Base-by-base conservation (phyloP, 2,797 vertebrate genomes). In the Falco biarmicus region DNA sequence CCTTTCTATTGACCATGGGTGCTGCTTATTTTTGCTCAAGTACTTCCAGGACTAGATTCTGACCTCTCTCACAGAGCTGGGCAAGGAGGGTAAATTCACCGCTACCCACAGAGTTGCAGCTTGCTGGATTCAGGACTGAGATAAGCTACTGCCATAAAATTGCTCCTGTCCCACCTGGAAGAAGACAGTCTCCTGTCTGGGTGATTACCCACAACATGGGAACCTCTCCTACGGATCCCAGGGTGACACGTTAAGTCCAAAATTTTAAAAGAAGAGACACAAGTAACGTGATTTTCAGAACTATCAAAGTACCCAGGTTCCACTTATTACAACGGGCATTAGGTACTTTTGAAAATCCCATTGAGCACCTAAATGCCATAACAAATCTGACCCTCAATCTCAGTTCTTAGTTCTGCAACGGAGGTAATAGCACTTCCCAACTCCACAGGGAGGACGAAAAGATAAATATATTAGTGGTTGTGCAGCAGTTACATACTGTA, bases 371-470 rank as follows among this genome's bases (percentile, higher is more conserved):
- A 94, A 96, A 93, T 79, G 79, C 89, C 77, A 64, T 88, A 91
- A 93, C 92, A 92, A 95, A 93, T 90, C 73, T 93, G 89, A 95
- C 91, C 90, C 92, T 88, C 93, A 93, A 88, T 93, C 82, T 96
- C 79, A 86, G 84, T 57, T 96, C 92, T 93, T 87, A 95, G 94
- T 73, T 92, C 95, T 89, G 86, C 92, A 91, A 95, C 61, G 84
- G 76, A 92, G 51, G 76, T 87, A 96, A 92, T 4, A 79, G 69
- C 84, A 47, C 90, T 93, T 89, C 51, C 65, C 50, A 61, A 21
- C 50, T 86, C 82, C 84, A 89, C 29, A 18, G 84, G 82, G 79
- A 93, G 82, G 47, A 78, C 15, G 34, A 69, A 37, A 86, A 86
- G 76, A 95, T 85, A 95, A 93, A 92, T 93, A 86, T 28, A 88